Conservation (phyloP, 2,888 invertebrate species). For the Chorisops tibialis region DNA sequence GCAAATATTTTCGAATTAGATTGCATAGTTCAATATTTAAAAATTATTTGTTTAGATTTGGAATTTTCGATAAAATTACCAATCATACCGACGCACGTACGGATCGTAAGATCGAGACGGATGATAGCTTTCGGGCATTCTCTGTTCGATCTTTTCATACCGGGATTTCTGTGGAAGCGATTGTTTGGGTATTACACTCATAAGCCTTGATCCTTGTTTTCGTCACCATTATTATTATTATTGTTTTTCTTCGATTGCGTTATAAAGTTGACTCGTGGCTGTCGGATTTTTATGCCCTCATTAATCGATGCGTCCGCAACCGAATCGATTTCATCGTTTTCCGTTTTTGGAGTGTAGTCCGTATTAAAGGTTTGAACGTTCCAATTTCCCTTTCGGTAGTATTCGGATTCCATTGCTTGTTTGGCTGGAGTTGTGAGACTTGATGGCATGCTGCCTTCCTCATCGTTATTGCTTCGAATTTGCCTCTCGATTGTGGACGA, state of each 20-base stretch:
- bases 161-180: conserved; percentile 34
- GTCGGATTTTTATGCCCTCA: conserved; percentile 58
- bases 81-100: conserved; percentile 49
- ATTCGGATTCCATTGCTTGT: conserved; percentile 54
- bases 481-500: conserved; percentile 19
- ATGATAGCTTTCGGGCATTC: conserved; percentile 43
- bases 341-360: conserved; percentile 40
- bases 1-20: too few relatives aligned
- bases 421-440: conserved; percentile 39
- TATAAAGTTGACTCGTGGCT: conserved; percentile 65
- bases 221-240: too few relatives aligned
- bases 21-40: too few relatives aligned
- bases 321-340: conserved; percentile 41
- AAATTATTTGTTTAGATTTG: too few relatives aligned
- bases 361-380: conserved; percentile 58
- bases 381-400: conserved; percentile 61
- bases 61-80: conserved; percentile 39
- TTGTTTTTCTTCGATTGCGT: conserved; percentile 57
- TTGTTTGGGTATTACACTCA: conserved; percentile 23
- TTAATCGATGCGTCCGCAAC: conserved; percentile 57
- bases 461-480: neutral
- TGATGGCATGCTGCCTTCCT: conserved; percentile 6
- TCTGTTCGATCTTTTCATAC: conserved; percentile 34
- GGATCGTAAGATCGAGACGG: conserved; percentile 49
- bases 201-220: conserved; percentile 15